A percentile compares a stretch with the other conserved stretches of the same genome.
phyloP scores from a whole-genome alignment of 2,113 vertebrate species.

The Periophthalmodon schlosseri region DNA sequence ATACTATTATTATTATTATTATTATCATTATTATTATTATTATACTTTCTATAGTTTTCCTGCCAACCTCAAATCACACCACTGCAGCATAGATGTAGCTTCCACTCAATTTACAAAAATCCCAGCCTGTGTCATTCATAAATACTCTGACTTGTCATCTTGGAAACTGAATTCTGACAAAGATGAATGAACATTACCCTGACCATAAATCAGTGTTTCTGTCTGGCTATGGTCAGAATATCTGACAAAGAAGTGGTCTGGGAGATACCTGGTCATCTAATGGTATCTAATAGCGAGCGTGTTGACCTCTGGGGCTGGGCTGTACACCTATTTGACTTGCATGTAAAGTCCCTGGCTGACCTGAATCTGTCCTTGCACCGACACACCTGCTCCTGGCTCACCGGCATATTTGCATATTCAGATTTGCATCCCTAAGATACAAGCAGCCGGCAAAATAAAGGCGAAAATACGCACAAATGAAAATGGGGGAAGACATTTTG shows the following conservation, averaged over 20 bases:
- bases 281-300: conserved; percentile 20
- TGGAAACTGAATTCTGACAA: conserved; percentile 37
- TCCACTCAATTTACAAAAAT: conserved; percentile 30
- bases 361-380: conserved; percentile 74
- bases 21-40: not conserved
- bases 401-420: conserved; percentile 73
- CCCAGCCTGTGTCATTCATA: conserved; percentile 19
- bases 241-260: conserved; percentile 16
- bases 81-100: conserved; percentile 1
- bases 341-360: conserved; percentile 63
- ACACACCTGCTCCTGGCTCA: conserved; percentile 70
- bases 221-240: conserved; percentile 20
- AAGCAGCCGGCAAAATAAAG: conserved; percentile 11
- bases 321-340: conserved; percentile 69
- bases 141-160: conserved; percentile 21
- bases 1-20: not conserved
- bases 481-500: not conserved
- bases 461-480: not conserved
- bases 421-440: conserved; percentile 65
- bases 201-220: conserved; percentile 3
- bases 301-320: conserved; percentile 52
- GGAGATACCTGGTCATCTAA: conserved; percentile 30
- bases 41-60: not conserved
- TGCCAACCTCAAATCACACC: not conserved
- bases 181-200: conserved; percentile 33